Conservation (phyloP, 2,888 invertebrate genomes). For the Harpalus rubripes region DNA sequence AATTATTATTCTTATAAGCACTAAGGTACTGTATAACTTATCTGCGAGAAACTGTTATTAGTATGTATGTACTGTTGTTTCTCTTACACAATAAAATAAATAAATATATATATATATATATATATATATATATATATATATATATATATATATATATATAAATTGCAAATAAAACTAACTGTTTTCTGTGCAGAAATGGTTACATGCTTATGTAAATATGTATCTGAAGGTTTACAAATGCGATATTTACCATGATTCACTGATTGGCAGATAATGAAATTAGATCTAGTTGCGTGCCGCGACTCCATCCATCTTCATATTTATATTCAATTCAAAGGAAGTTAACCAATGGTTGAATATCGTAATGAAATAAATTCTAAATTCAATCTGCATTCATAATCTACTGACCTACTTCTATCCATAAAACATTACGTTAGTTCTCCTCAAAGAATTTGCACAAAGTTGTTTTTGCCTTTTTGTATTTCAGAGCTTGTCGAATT, state of each 20-base stretch:
- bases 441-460: constrained; percentile 2
- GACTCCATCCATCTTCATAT: neutral
- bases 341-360: constrained; percentile 3
- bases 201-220: constrained; percentile 17
- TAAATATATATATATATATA: too few relatives aligned
- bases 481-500: constrained; percentile 36
- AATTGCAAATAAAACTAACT: neutral
- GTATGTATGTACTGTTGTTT: too few relatives aligned
- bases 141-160: too few relatives aligned
- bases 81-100: too few relatives aligned
- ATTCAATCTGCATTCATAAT: constrained; percentile 36
- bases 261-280: constrained; percentile 33
- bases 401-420: constrained; percentile 11
- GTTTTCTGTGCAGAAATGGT: neutral
- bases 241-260: constrained; percentile 17
- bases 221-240: constrained; percentile 11
- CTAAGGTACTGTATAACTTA: too few relatives aligned
- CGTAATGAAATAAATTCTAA: constrained; percentile 31
- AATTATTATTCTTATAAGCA: too few relatives aligned
- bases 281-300: constrained; percentile 26
- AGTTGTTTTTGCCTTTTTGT: constrained; percentile 19
- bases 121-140: too few relatives aligned
- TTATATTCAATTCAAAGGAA: constrained; percentile 47
- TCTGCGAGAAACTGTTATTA: too few relatives aligned
- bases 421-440: constrained; percentile 17